phyloP scores from a whole-genome alignment of 2,113 vertebrate genomes.

The Crocuta crocuta region DNA sequence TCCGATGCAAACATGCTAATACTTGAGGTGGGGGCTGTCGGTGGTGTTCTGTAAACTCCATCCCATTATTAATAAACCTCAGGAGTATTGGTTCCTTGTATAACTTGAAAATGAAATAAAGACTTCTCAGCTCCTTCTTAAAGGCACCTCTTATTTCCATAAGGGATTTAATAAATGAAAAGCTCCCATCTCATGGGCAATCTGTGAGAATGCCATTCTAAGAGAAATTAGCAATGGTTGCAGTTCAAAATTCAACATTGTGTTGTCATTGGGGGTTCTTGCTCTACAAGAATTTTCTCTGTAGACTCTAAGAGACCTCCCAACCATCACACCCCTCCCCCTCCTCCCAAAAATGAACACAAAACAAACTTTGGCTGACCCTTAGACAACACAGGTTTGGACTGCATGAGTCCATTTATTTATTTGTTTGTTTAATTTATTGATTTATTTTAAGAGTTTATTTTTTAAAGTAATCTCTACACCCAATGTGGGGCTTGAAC shows the following conservation, averaged over 20 bases:
- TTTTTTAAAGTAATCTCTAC: background rate
- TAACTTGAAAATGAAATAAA: slow-evolving; percentile 16
- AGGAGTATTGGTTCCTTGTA: background rate
- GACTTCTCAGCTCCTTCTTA: background rate
- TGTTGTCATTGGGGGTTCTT: background rate
- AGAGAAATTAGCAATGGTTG: background rate
- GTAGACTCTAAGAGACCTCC: background rate
- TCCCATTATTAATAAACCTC: background rate
- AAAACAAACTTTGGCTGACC: background rate
- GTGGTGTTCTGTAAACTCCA: background rate
- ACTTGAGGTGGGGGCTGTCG: background rate
- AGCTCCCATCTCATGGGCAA: background rate
- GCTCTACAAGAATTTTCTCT: background rate
- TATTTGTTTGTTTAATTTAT: background rate
- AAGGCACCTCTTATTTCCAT: background rate
- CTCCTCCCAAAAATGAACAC: background rate
- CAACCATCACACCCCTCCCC: background rate
- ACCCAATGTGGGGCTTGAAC: background rate
- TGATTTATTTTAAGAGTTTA: background rate
- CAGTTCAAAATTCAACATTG: background rate
- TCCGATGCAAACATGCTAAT: background rate
- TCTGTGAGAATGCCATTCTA: background rate
- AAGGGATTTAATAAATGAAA: background rate
- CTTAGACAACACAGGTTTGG: background rate
- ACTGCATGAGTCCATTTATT: background rate